Percentiles rank a stretch among this genome's conserved stretches.
phyloP scores from a whole-genome alignment of 2,797 vertebrate species.

The Nannoperca obscura region DNA sequence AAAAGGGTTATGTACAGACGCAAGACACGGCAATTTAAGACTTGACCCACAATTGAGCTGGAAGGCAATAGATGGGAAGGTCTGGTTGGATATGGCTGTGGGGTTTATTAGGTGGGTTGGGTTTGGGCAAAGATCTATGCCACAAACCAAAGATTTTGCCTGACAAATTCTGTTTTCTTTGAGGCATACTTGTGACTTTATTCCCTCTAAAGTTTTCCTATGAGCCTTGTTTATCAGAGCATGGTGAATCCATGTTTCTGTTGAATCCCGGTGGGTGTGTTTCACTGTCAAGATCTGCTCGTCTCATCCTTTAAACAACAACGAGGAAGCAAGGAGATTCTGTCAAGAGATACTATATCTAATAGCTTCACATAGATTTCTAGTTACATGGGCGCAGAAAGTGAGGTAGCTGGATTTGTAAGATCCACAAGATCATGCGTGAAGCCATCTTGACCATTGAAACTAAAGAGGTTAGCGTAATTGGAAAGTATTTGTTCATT shows the following conservation, averaged over 20 bases:
- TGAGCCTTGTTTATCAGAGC: constrained; percentile 20
- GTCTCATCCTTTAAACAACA: constrained; percentile 32
- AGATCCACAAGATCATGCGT: too few relatives aligned
- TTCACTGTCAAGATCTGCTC: constrained; percentile 36
- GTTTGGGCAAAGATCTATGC: background rate
- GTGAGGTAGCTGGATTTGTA: too few relatives aligned
- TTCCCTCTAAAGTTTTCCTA: background rate
- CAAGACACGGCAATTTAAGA: too few relatives aligned
- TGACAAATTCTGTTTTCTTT: background rate
- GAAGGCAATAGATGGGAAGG: background rate
- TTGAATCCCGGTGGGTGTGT: constrained; percentile 7
- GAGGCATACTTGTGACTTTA: background rate
- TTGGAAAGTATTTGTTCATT: too few relatives aligned
- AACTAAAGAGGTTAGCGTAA: too few relatives aligned
- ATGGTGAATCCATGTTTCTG: constrained; percentile 8
- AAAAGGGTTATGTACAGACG: background rate
- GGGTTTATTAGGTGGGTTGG: background rate
- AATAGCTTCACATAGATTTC: constrained; percentile 21
- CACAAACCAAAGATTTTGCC: background rate
- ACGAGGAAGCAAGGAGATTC: constrained; percentile 27
- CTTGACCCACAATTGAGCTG: background rate
- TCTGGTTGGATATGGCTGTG: background rate
- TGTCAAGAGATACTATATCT: constrained; percentile 26
- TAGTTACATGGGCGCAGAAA: constrained; percentile 11
- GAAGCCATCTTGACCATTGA: too few relatives aligned